A percentile compares a stretch with the other conserved stretches of the same genome.
phyloP scores from a whole-genome alignment of 1,140 invertebrate species.

The Orchestia grillus region DNA sequence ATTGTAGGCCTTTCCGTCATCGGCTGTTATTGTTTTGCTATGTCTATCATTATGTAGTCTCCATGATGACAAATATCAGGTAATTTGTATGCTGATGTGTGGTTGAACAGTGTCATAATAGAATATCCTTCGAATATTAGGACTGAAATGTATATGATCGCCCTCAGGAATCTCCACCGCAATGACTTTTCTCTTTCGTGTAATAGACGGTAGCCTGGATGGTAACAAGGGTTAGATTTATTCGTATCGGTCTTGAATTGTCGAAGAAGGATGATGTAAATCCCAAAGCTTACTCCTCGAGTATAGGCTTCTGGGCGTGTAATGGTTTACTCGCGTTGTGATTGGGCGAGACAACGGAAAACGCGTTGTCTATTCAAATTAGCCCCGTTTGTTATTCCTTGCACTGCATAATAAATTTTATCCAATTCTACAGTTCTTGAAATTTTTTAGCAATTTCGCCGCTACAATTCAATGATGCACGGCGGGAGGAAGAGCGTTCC shows the following conservation, averaged over 20 bases:
- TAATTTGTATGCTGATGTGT: neutral
- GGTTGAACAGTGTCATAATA: neutral
- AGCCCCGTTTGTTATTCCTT: neutral
- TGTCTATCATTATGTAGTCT: neutral
- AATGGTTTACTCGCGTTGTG: neutral
- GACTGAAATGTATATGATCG: neutral
- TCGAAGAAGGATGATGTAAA: neutral
- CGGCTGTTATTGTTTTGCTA: neutral
- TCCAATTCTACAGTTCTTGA: neutral
- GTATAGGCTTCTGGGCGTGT: neutral
- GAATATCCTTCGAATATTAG: neutral
- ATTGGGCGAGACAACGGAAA: neutral
- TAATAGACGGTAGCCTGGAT: neutral
- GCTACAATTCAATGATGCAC: neutral
- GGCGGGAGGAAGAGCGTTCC: too few species aligned
- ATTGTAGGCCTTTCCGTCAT: neutral
- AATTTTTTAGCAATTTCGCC: neutral
- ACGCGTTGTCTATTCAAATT: neutral
- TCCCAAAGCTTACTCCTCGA: neutral
- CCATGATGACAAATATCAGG: neutral
- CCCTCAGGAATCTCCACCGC: neutral
- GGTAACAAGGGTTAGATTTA: neutral
- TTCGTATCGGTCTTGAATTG: neutral
- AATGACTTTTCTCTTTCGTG: neutral
- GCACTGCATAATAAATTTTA: neutral